These are phyloP conservation scores for Cyclophora albipunctata DNA, from an alignment of 2,888 invertebrate genomes.

Conservation along the genomic window DNA sequence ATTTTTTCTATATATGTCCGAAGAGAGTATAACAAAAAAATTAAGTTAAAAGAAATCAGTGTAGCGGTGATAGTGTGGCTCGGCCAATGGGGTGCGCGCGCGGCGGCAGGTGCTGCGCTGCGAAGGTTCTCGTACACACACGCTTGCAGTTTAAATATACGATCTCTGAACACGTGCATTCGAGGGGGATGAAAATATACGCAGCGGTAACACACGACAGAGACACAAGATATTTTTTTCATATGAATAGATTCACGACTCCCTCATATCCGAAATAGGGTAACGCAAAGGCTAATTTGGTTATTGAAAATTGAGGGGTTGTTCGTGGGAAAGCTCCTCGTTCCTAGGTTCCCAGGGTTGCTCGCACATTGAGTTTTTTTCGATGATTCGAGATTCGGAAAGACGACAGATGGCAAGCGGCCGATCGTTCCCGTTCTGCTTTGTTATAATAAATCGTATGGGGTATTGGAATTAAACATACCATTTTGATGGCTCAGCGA, in stretches of 20 bases:
- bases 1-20: constrained; percentile 68
- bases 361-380: constrained; percentile 74
- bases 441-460: constrained; percentile 72
- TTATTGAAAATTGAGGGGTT: constrained; percentile 77
- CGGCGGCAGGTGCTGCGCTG: constrained; percentile 66
- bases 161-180: constrained; percentile 74
- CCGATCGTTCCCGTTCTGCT: constrained; percentile 64
- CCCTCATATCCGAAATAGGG: constrained; percentile 75
- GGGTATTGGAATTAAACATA: constrained; percentile 72
- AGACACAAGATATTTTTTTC: constrained; percentile 61
- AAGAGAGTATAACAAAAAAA: constrained; percentile 67
- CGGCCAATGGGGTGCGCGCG: constrained; percentile 68
- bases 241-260: constrained; percentile 74
- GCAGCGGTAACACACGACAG: constrained; percentile 30
- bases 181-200: constrained; percentile 66
- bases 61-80: constrained; percentile 67
- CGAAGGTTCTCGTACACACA: constrained; percentile 59
- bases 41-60: constrained; percentile 71
- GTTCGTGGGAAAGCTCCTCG: constrained; percentile 80
- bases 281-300: constrained; percentile 77
- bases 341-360: constrained; percentile 79
- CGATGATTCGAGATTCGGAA: constrained; percentile 67
- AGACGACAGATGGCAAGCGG: constrained; percentile 75
- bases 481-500: constrained; percentile 71
- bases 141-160: constrained; percentile 55